phyloP scores from a whole-genome alignment of 2,113 vertebrate genomes.

The Diadophis punctatus region DNA sequence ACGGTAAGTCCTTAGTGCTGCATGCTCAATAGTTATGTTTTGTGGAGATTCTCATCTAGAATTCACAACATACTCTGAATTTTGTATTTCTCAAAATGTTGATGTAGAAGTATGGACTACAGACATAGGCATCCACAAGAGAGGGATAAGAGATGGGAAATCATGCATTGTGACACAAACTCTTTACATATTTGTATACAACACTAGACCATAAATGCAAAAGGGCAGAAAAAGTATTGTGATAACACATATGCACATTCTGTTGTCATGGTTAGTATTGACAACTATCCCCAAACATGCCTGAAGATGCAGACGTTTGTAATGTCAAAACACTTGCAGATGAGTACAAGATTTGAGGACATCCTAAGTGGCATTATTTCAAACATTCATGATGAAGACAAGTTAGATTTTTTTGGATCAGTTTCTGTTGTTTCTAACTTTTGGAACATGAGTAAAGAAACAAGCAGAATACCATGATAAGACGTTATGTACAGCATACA shows the following conservation, averaged over 20 bases:
- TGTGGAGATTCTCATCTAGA: not conserved
- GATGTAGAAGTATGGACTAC: not conserved
- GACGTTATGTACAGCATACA: not conserved
- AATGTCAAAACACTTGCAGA: not conserved
- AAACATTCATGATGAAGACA: not conserved
- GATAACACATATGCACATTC: not conserved
- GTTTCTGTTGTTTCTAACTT: not conserved
- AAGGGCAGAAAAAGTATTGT: not conserved
- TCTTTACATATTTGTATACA: not conserved
- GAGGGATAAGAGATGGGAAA: not conserved
- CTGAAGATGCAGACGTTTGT: not conserved
- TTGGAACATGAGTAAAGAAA: not conserved
- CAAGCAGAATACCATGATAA: not conserved
- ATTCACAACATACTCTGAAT: not conserved
- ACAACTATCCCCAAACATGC: not conserved
- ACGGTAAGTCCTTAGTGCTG: slow-evolving; percentile 47
- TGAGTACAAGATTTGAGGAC: not conserved
- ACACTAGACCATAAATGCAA: not conserved
- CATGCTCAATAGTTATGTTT: not conserved
- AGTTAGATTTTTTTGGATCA: not conserved
- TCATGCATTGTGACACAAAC: not conserved
- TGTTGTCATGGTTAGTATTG: not conserved
- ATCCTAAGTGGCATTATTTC: not conserved
- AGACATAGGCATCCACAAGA: not conserved
- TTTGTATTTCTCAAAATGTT: not conserved